Evolutionary conservation across 2,113 vertebrate species (phyloP), one percentile per base, ranked within the genome.

Genomic region (Excalfactoria chinensis): DNA sequence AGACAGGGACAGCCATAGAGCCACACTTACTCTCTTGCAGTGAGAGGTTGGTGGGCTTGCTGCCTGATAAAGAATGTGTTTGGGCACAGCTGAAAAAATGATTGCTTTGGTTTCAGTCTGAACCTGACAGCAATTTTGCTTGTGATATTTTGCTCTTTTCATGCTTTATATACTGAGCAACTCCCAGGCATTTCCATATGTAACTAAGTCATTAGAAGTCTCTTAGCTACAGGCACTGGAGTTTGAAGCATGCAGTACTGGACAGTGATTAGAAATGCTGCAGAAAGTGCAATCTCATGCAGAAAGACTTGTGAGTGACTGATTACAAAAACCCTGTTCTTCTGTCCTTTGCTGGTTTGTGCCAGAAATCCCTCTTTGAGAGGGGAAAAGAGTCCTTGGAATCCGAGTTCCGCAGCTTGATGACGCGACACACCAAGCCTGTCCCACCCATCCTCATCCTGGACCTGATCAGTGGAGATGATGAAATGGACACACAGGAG

Each of bases 341-440:
- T 77, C 60, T 49, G 12, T 49, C 34, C 49, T 9, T n/a, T 76
- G 51, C 79, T 97, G 94, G 8, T 17, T 49, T 64, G 69, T 88
- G 46, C 35, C 77, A 98, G 99, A 99, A 99, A 98, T 98, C 98
- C 3, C 98, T 99, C 11, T 99, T 99, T 79, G 99, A 99, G 95
- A 98, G 98, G 60, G 99, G 99, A 5, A 99, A 99, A 79, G 99
- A 99, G 88, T 98, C 98, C 2, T 96, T 99, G 96, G 99, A 99
- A 55, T 98, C 98, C 0, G 99, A 99, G 97, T 99, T 99, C 93
- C 98, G 99, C 63, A 98, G 98, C 93, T 97, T 99, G 73, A 98
- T 99, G 98, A 99, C 98, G 0, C 98, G 99, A 41, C 98, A 99
- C 97, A 99, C 98, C 26, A 99, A 99, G 80, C 98, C 99, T 0